Percentiles rank a stretch among this genome's conserved stretches.
Evolutionary conservation across 2,888 invertebrate genomes (phyloP).

Genomic region (Dicyrtoma fusca): DNA sequence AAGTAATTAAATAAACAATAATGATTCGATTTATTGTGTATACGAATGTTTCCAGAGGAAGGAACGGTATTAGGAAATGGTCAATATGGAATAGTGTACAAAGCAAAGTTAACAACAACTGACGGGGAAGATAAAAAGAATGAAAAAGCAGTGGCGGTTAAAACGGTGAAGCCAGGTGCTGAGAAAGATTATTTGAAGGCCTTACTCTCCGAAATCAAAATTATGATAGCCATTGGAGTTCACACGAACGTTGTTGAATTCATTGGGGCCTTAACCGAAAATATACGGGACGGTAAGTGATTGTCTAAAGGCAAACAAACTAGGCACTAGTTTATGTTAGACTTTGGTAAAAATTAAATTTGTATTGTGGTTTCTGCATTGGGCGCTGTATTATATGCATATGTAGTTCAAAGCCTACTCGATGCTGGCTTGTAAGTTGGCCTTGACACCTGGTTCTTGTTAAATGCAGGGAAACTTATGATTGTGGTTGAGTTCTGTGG

Average conservation of each 20-base stretch:
- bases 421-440: too few relatives aligned
- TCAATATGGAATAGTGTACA: slow-evolving; percentile 47
- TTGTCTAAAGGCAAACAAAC: neutral
- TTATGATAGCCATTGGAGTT: slow-evolving; percentile 61
- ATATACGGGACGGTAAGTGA: slow-evolving; percentile 38
- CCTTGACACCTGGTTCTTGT: neutral
- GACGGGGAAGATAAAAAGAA: neutral
- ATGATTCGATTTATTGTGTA: too few relatives aligned
- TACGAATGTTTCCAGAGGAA: slow-evolving; percentile 30
- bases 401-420: too few relatives aligned
- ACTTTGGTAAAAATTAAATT: neutral
- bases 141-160: slow-evolving; percentile 60
- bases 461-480: slow-evolving; percentile 47
- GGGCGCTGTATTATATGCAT: too few relatives aligned
- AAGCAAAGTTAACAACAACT: slow-evolving; percentile 44
- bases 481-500: slow-evolving; percentile 49
- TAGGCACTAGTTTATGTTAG: neutral
- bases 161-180: slow-evolving; percentile 61
- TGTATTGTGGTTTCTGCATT: too few relatives aligned
- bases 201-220: slow-evolving; percentile 61
- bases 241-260: slow-evolving; percentile 62
- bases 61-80: slow-evolving; percentile 47
- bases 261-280: slow-evolving; percentile 61
- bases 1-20: too few relatives aligned
- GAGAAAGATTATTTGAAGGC: slow-evolving; percentile 61